Base-by-base conservation (phyloP, 2,888 invertebrate genomes). In the Mystacides longicornis region DNA sequence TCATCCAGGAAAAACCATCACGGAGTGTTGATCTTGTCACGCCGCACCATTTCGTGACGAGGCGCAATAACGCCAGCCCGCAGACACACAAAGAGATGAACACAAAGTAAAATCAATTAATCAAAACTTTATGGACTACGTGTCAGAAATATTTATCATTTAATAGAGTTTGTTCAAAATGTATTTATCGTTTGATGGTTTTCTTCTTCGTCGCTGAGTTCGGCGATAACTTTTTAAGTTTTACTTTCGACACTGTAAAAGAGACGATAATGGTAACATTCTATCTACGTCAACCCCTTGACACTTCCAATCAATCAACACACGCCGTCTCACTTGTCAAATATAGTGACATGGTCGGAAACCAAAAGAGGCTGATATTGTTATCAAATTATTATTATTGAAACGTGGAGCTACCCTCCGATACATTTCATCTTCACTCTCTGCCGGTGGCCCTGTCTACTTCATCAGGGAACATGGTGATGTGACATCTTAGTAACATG, bases 141-240 rank as follows among this genome's bases (percentile, higher is more conserved):
- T 37, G 37, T 37, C 37, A 37, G 14, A 37, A 37, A 37, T 37
- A 37, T 37, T 37, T 37, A 37, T 37, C 37, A 37, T 37, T 37
- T 37, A 3, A 37, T 14, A 14, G 37, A 37, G 37, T 37, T 16
- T n/a, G n/a, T n/a, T n/a, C n/a, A n/a, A n/a, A n/a, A n/a, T n/a
- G n/a, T n/a, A n/a, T n/a, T n/a, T n/a, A n/a, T n/a, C n/a, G n/a
- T n/a, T n/a, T n/a, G n/a, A n/a, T n/a, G n/a, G n/a, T n/a, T n/a
- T n/a, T n/a, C n/a, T n/a, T n/a, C n/a, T n/a, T n/a, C n/a, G 37
- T 37, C 3, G 7, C n/a, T 27, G 16, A 37, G n/a, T 37, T 37
- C 16, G 14, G 3, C 37, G 14, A 37, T 37, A 37, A 37, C 3
- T 37, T 37, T 37, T 37, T 37, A 14, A 37, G 37, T 37, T 37